These are phyloP conservation scores for Stratiolaelaps scimitus DNA, from an alignment of 1,140 invertebrate genomes.

Conservation along the genomic window DNA sequence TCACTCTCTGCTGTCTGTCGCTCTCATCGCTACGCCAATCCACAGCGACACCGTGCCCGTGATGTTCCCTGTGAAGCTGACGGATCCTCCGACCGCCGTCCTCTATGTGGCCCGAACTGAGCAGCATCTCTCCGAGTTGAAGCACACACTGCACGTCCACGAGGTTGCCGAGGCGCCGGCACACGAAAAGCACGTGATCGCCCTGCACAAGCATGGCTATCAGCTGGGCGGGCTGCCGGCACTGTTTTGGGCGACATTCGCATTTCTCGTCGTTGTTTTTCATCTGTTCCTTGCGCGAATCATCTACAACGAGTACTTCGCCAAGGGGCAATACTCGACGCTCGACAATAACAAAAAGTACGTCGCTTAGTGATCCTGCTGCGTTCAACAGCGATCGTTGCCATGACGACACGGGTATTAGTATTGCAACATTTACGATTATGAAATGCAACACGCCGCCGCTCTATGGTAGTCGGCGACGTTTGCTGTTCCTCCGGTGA, in stretches of 20 bases:
- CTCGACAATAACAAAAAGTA: slow-evolving; percentile 13
- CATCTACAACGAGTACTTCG: slow-evolving; percentile 78
- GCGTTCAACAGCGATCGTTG: too few relatives aligned
- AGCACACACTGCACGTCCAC: slow-evolving; percentile 77
- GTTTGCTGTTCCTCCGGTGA: too few relatives aligned
- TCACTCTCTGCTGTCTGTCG: too few relatives aligned
- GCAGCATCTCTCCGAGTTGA: slow-evolving; percentile 76
- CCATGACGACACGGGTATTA: too few relatives aligned
- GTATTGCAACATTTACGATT: too few relatives aligned
- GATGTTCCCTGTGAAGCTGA: slow-evolving; percentile 78
- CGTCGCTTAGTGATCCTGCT: slow-evolving; percentile 1
- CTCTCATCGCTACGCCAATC: too few relatives aligned
- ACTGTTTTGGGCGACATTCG: slow-evolving; percentile 82
- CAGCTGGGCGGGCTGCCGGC: slow-evolving; percentile 75
- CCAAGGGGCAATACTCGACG: slow-evolving; percentile 35
- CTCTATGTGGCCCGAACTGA: slow-evolving; percentile 81
- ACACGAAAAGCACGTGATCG: slow-evolving; percentile 79
- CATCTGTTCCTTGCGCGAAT: slow-evolving; percentile 87
- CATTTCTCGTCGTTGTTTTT: slow-evolving; percentile 76
- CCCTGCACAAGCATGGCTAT: slow-evolving; percentile 79
- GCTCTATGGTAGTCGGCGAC: too few relatives aligned
- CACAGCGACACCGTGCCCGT: slow-evolving; percentile 40
- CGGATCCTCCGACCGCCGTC: slow-evolving; percentile 77
- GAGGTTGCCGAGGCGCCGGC: slow-evolving; percentile 78
- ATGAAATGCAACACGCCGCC: too few relatives aligned